Percentiles rank a stretch among this genome's conserved stretches.
phyloP scores from a whole-genome alignment of 2,797 vertebrate genomes.

The Threskiornis aethiopicus region DNA sequence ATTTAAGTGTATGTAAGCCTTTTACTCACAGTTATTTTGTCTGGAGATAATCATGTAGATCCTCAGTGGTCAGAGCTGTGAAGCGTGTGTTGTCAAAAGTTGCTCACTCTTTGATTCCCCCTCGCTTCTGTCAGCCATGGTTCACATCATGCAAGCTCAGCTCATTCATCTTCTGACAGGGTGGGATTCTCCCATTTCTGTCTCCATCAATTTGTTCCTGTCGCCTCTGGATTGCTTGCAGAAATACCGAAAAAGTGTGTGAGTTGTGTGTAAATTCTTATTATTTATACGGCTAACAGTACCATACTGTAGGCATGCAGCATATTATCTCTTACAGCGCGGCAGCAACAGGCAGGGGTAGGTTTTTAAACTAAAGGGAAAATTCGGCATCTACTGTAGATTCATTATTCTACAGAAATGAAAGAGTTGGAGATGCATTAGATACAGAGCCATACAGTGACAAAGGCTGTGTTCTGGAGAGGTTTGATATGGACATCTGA shows the following conservation, averaged over 20 bases:
- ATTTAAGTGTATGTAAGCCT: conserved; percentile 82
- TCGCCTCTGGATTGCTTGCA: conserved; percentile 47
- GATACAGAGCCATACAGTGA: background rate
- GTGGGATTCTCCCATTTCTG: conserved; percentile 71
- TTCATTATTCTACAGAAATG: background rate
- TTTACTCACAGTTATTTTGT: conserved; percentile 81
- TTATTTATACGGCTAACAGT: background rate
- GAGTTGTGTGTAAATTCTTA: background rate
- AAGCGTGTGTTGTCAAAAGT: conserved; percentile 78
- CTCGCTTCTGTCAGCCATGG: conserved; percentile 74
- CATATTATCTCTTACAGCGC: background rate
- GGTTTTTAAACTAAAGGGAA: background rate
- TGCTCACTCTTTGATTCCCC: conserved; percentile 79
- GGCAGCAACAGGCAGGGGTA: background rate
- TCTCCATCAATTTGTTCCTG: conserved; percentile 73
- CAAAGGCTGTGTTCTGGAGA: background rate
- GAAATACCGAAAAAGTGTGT: background rate
- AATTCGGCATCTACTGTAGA: background rate
- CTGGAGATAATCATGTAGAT: conserved; percentile 80
- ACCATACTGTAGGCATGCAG: background rate
- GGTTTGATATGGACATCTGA: background rate
- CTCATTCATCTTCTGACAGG: conserved; percentile 78
- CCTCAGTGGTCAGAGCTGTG: conserved; percentile 76
- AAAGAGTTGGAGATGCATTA: background rate
- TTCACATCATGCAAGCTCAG: conserved; percentile 70